Evolutionary conservation across 2,888 invertebrate species (phyloP).

Genomic region (Drosophila koepferae): DNA sequence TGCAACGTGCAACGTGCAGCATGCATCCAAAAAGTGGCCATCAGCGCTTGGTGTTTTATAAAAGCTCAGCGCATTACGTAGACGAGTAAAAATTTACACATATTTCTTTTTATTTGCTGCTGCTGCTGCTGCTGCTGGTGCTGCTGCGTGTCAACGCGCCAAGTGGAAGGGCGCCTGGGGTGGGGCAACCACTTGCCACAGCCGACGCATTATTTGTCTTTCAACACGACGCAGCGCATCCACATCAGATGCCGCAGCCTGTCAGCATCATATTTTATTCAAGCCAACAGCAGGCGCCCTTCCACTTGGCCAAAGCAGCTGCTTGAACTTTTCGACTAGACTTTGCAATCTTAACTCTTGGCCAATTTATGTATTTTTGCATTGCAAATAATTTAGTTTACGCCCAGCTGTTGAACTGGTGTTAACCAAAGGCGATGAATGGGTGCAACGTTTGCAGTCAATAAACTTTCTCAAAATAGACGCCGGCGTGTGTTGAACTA

Average conservation of each 20-base stretch:
- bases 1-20: constrained; percentile 7
- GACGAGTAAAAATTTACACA: constrained; percentile 8
- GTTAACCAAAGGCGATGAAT: constrained; percentile 20
- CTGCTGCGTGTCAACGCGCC: constrained; percentile 11
- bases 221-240: constrained; percentile 72
- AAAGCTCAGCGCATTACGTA: constrained; percentile 12
- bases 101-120: constrained; percentile 7
- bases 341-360: constrained; percentile 1
- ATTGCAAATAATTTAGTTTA: constrained; percentile 27
- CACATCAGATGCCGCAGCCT: constrained; percentile 26
- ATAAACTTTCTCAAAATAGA: constrained; percentile 72
- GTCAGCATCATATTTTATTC: constrained; percentile 77
- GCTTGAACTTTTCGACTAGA: constrained; percentile 64
- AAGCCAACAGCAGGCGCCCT: constrained; percentile 70
- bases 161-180: not conserved
- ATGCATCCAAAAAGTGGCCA: constrained; percentile 38
- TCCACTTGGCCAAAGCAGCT: constrained; percentile 57
- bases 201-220: constrained; percentile 76
- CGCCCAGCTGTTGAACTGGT: constrained; percentile 52
- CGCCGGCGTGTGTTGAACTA: constrained; percentile 69
- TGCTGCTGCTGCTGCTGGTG: constrained; percentile 7
- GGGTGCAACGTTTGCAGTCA: constrained; percentile 52
- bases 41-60: constrained; percentile 8
- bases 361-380: constrained; percentile 6
- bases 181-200: constrained; percentile 55